Evolutionary conservation across 2,797 vertebrate species (phyloP).

Genomic region (Silurus lanzhouensis): DNA sequence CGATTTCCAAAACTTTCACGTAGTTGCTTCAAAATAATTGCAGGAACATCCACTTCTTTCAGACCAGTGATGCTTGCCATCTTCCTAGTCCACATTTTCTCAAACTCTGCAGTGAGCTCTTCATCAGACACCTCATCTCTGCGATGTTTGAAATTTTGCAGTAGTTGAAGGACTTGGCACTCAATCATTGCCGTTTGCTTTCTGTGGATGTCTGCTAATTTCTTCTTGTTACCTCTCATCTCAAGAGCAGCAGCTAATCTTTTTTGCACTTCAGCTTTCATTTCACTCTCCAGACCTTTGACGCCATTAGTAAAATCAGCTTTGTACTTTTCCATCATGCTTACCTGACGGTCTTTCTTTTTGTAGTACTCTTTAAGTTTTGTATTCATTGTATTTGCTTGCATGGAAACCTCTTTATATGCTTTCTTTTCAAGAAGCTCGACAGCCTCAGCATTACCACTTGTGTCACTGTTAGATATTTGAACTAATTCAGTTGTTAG

Average conservation of each 20-base stretch:
- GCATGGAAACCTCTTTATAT: accelerated
- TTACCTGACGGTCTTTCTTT: slow-evolving; percentile 40
- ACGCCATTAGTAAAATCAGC: slow-evolving; percentile 55
- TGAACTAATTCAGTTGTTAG: slow-evolving; percentile 44
- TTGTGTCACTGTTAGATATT: slow-evolving; percentile 53
- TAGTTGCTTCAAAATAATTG: slow-evolving; percentile 19
- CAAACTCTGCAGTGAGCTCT: slow-evolving; percentile 46
- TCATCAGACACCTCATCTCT: slow-evolving; percentile 28
- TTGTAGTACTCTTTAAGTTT: slow-evolving; percentile 58
- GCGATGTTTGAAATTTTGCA: slow-evolving; percentile 34
- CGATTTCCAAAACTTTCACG: slow-evolving; percentile 11
- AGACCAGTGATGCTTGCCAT: slow-evolving; percentile 13
- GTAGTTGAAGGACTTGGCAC: slow-evolving; percentile 51
- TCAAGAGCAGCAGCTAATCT: slow-evolving; percentile 43
- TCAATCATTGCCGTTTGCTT: slow-evolving; percentile 56
- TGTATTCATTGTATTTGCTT: slow-evolving; percentile 7
- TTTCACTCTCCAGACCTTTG: slow-evolving; percentile 50
- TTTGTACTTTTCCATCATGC: slow-evolving; percentile 66
- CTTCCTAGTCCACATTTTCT: slow-evolving; percentile 56
- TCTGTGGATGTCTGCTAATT: slow-evolving; percentile 46
- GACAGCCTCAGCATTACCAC: background rate
- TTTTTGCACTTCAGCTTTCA: slow-evolving; percentile 1
- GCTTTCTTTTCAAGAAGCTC: background rate
- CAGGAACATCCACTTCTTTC: slow-evolving; percentile 38
- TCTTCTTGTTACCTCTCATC: slow-evolving; percentile 13